Conservation (phyloP, 2,888 invertebrate species). For the Blastobasis adustella region DNA sequence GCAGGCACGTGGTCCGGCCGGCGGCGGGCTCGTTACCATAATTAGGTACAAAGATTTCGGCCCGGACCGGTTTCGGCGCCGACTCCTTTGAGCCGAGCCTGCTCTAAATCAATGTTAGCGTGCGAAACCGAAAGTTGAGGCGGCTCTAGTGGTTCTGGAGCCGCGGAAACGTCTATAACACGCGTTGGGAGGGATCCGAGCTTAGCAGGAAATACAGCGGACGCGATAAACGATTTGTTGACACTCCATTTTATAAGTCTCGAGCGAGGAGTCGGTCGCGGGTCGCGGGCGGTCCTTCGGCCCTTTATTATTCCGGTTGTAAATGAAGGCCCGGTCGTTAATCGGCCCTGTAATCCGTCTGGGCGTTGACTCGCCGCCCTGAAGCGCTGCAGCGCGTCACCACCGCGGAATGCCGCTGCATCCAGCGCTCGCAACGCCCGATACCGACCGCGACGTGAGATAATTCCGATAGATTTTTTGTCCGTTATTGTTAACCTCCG, state of each 20-base stretch:
- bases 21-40: constrained; percentile 49
- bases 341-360: constrained; percentile 71
- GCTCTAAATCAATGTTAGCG: constrained; percentile 50
- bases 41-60: constrained; percentile 49
- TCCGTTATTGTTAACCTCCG: constrained; percentile 66
- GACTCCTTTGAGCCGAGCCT: constrained; percentile 36
- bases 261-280: constrained; percentile 33
- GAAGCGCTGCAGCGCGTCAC: constrained; percentile 33
- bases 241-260: constrained; percentile 44
- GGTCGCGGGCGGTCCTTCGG: constrained; percentile 41
- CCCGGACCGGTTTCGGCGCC: constrained; percentile 48
- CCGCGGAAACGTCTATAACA: constrained; percentile 33
- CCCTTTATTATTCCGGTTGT: constrained; percentile 66
- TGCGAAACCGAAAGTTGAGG: constrained; percentile 75
- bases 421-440: constrained; percentile 37
- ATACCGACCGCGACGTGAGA: constrained; percentile 53
- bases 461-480: constrained; percentile 57
- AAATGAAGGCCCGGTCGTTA: constrained; percentile 68
- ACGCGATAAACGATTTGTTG: constrained; percentile 35
- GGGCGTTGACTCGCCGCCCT: constrained; percentile 60
- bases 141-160: constrained; percentile 35
- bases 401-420: constrained; percentile 60
- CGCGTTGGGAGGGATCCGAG: no score
- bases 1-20: constrained; percentile 37
- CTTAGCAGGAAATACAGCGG: constrained; percentile 12